Base-by-base conservation (phyloP, 1,140 invertebrate species). In the Drosophila tani region DNA sequence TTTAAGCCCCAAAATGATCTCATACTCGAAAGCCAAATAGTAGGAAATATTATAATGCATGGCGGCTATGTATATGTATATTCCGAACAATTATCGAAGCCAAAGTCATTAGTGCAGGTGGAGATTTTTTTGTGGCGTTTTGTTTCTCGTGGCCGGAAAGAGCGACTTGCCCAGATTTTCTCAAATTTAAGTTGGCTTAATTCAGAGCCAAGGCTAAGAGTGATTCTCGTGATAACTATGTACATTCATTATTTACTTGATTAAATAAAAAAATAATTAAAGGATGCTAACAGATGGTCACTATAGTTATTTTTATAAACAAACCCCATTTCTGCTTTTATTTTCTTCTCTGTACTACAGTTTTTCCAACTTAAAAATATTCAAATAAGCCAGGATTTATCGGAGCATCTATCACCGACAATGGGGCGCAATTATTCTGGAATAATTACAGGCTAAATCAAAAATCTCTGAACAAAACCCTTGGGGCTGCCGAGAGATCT, bases 51-150 rank as follows among this genome's bases (percentile, higher is more conserved):
- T 45, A 50, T 74, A 51, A 74, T 74, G 68, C 70, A 74, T 49
- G 50, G 38, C 47, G 70, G 32, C 38, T 55, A 38, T 24, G 70
- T 40, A 55, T 55, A 38, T 24, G 38, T 58, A 32, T 62, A 74
- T 62, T 75, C 47, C 19, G 32, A 29, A 55, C 67, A 68, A 70
- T 70, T 69, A 70, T 68, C 32, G n/a, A 5, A 47, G 38, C 32
- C 12, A 45, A 12, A 66, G 59, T 66, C 70, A 75, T 75, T 64
- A 56, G 47, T 75, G 69, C 71, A 75, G 57, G 46, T 74, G 69
- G 43, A 75, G 62, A 66, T 64, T 19, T 38, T 38, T 43, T 51
- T n/a, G 11, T 14, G 5, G 47, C n/a, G 15, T 57, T 57, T 66
- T 63, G 57, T 46, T 38, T 63, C 29, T 21, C 53, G 29, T 63